These are phyloP conservation scores for Sebastes hubbsi DNA, from an alignment of 2,797 vertebrate species.

Conservation along the genomic window DNA sequence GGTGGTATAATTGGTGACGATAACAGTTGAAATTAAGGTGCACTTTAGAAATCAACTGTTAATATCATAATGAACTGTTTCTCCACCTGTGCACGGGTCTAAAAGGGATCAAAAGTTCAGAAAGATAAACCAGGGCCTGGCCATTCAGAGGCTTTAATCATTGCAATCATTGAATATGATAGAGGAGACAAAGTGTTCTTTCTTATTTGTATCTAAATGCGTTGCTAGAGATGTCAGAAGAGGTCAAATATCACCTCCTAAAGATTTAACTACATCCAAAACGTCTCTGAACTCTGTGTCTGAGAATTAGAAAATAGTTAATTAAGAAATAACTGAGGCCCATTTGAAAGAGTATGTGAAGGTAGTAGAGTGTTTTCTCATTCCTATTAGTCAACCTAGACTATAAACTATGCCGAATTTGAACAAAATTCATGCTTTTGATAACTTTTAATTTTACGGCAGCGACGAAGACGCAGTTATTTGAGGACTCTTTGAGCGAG, in stretches of 20 bases:
- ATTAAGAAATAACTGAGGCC: neutral
- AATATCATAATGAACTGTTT: neutral
- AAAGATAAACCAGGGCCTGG: neutral
- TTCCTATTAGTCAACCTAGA: neutral
- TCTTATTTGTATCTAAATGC: neutral
- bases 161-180: neutral
- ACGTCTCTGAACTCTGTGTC: too few species aligned
- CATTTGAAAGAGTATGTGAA: neutral
- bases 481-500: neutral
- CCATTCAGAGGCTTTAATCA: neutral
- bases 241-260: too few species aligned
- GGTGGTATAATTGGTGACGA: neutral
- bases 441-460: neutral
- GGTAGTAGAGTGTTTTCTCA: neutral
- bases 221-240: neutral
- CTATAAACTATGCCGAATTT: neutral
- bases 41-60: neutral
- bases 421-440: neutral
- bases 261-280: too few species aligned
- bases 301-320: neutral
- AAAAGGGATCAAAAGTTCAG: neutral
- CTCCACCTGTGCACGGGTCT: neutral
- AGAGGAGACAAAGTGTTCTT: neutral
- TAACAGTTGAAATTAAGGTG: neutral
- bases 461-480: neutral